These are phyloP conservation scores for Conchocele bisecta DNA, from an alignment of 2,888 invertebrate genomes.

Conservation along the genomic window DNA sequence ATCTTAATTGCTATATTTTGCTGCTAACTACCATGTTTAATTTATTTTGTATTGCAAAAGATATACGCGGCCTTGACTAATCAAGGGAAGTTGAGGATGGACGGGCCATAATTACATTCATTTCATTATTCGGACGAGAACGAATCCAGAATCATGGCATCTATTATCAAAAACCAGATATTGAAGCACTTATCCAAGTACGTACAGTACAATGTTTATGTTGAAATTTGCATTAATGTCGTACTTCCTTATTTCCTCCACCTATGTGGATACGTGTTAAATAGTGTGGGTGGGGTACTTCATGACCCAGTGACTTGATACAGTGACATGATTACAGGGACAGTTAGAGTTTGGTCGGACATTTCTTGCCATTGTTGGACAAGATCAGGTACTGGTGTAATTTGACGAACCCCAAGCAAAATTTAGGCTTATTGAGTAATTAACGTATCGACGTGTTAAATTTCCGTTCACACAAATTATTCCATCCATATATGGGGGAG, in stretches of 20 bases:
- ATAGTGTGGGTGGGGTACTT: background rate
- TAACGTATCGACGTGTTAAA: too few species aligned
- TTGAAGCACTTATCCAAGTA: slow-evolving; percentile 77
- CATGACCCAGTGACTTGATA: too few species aligned
- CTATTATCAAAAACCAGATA: slow-evolving; percentile 75
- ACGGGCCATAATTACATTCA: background rate
- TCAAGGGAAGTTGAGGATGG: background rate
- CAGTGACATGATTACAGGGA: too few species aligned
- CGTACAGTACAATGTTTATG: slow-evolving; percentile 49
- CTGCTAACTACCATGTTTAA: too few species aligned
- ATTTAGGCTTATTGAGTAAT: too few species aligned
- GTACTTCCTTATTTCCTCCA: background rate
- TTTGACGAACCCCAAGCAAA: too few species aligned
- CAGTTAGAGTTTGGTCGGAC: too few species aligned
- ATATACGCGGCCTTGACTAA: slow-evolving; percentile 36
- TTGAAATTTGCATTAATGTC: background rate
- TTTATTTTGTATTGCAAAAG: background rate
- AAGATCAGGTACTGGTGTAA: too few species aligned
- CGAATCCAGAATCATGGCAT: slow-evolving; percentile 63
- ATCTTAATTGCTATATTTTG: too few species aligned
- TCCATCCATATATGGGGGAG: too few species aligned
- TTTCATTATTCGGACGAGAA: background rate
- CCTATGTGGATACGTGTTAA: background rate
- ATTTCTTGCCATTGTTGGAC: too few species aligned
- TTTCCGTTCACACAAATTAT: too few species aligned